Percentiles rank a stretch among this genome's conserved stretches.
Conservation (phyloP, 2,797 vertebrate species). For the Pseudochirops cupreus region DNA sequence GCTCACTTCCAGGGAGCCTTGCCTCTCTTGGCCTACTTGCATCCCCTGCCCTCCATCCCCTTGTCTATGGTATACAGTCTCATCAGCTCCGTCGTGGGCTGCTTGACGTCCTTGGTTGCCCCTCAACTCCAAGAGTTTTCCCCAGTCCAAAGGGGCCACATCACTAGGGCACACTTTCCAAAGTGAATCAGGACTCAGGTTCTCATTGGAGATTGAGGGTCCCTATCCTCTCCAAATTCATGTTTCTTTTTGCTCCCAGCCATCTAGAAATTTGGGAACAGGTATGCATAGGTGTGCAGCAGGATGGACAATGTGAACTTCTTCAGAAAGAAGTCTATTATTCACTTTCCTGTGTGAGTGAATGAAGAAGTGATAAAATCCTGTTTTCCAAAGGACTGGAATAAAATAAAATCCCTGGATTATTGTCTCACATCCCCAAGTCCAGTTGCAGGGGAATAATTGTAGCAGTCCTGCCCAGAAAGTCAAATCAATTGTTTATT, state of each 20-base stretch:
- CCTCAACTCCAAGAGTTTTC: background rate
- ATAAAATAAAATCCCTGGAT: background rate
- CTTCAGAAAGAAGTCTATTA: background rate
- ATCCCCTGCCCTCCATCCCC: background rate
- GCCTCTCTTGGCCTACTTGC: background rate
- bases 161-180: background rate
- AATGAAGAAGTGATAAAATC: background rate
- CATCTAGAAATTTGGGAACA: background rate
- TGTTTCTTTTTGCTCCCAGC: background rate
- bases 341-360: background rate
- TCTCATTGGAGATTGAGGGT: background rate
- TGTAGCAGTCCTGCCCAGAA: background rate
- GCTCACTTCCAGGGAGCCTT: background rate
- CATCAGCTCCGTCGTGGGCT: background rate
- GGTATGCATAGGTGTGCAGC: background rate
- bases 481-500: background rate
- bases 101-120: background rate
- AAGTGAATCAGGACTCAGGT: background rate
- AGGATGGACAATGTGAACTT: background rate
- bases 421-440: background rate
- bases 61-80: background rate
- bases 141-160: background rate
- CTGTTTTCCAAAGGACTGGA: background rate
- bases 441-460: background rate
- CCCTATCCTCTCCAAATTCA: background rate